These are phyloP conservation scores for Lordiphosa collinella DNA, from an alignment of 1,140 invertebrate species.

Conservation along the genomic window DNA sequence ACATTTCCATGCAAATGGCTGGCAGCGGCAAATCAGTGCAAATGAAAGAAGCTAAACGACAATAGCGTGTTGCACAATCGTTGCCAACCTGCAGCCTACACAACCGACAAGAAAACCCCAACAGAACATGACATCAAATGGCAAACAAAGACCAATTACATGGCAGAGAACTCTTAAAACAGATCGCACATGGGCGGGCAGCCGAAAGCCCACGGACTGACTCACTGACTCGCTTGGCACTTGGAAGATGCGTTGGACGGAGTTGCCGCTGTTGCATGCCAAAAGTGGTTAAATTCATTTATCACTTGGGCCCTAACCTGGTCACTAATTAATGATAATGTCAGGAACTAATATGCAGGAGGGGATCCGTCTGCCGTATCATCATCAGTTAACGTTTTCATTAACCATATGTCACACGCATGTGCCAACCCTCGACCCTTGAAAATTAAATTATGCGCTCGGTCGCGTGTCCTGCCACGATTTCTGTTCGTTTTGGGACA, in stretches of 20 bases:
- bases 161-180: conserved; percentile 16
- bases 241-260: conserved; percentile 63
- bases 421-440: conserved; percentile 35
- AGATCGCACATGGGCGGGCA: conserved; percentile 54
- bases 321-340: conserved; percentile 73
- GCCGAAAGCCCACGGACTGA: conserved; percentile 50
- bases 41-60: conserved; percentile 55
- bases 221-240: conserved; percentile 35
- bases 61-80: conserved; percentile 74
- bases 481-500: conserved; percentile 41
- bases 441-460: conserved; percentile 73
- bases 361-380: conserved; percentile 26
- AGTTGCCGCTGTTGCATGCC: conserved; percentile 59
- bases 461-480: conserved; percentile 61
- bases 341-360: conserved; percentile 37
- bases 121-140: conserved; percentile 71
- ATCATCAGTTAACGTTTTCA: conserved; percentile 76
- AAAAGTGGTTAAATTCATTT: conserved; percentile 64
- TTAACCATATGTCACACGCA: conserved; percentile 76
- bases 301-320: conserved; percentile 38
- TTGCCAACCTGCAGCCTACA: conserved; percentile 63
- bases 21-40: conserved; percentile 52
- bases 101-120: conserved; percentile 31
- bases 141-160: conserved; percentile 75
- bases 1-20: conserved; percentile 67